Evolutionary conservation across 2,113 vertebrate species (phyloP).

Genomic region (Alosa alosa): DNA sequence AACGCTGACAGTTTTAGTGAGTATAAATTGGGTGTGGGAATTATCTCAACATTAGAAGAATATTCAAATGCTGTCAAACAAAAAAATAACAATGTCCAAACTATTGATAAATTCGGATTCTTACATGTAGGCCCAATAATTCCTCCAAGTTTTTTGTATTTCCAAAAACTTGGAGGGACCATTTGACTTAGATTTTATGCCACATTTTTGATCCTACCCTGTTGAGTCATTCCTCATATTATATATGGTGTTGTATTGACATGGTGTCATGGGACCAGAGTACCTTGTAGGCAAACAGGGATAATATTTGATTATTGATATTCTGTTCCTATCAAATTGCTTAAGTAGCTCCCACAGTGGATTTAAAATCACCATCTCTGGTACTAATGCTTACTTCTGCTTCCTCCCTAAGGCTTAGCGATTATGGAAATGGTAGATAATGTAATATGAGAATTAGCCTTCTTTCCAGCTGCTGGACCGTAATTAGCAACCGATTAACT

Average conservation of each 20-base stretch:
- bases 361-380: constrained; percentile 20
- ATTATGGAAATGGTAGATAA: constrained; percentile 52
- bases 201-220: background rate
- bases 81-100: too few species aligned
- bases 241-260: background rate
- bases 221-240: too few species aligned
- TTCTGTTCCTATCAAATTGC: background rate
- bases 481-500: constrained; percentile 42
- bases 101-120: too few species aligned
- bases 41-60: background rate
- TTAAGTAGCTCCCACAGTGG: constrained; percentile 17
- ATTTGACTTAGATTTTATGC: background rate
- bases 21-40: too few species aligned
- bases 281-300: background rate
- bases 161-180: background rate
- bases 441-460: constrained; percentile 44
- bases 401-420: constrained; percentile 40
- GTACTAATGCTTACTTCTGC: constrained; percentile 35
- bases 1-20: too few species aligned
- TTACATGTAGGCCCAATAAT: too few species aligned
- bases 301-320: constrained; percentile 18
- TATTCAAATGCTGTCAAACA: background rate
- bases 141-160: too few species aligned
- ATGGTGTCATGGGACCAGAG: background rate
- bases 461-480: constrained; percentile 40